These are phyloP conservation scores for Rhimphoctona megacephalus DNA, from an alignment of 2,888 invertebrate genomes.

Conservation along the genomic window DNA sequence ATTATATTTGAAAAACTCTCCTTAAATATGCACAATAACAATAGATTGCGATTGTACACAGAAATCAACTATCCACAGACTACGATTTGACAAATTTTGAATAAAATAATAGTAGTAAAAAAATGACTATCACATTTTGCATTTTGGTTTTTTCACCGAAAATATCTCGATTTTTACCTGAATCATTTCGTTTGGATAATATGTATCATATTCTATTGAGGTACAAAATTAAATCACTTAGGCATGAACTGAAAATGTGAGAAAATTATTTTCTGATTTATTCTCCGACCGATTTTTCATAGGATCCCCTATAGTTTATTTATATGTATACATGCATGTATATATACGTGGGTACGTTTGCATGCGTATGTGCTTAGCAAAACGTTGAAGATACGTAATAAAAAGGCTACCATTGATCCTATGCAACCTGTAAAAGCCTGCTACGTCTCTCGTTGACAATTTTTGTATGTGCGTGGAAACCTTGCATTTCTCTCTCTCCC, in stretches of 20 bases:
- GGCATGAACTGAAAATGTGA: neutral
- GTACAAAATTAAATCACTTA: neutral
- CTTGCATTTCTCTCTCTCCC: neutral
- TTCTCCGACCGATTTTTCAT: neutral
- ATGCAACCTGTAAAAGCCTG: conserved; percentile 32
- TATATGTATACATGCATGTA: conserved; percentile 17
- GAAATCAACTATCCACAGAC: neutral
- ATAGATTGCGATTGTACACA: neutral
- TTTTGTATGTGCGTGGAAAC: neutral
- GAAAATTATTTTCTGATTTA: neutral
- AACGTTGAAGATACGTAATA: neutral
- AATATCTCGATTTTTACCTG: neutral
- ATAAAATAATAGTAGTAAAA: too few relatives aligned
- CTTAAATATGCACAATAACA: neutral
- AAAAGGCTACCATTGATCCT: neutral
- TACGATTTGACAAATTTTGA: too few relatives aligned
- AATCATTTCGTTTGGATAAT: neutral
- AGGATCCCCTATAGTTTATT: neutral
- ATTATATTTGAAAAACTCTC: neutral
- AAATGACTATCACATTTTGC: neutral
- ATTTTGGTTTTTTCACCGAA: neutral
- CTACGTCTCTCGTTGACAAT: conserved; percentile 18
- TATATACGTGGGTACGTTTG: too few relatives aligned
- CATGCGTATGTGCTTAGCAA: neutral
- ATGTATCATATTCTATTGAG: neutral